Evolutionary conservation across 2,888 invertebrate genomes (phyloP).

Genomic region (Corbicula japonica): DNA sequence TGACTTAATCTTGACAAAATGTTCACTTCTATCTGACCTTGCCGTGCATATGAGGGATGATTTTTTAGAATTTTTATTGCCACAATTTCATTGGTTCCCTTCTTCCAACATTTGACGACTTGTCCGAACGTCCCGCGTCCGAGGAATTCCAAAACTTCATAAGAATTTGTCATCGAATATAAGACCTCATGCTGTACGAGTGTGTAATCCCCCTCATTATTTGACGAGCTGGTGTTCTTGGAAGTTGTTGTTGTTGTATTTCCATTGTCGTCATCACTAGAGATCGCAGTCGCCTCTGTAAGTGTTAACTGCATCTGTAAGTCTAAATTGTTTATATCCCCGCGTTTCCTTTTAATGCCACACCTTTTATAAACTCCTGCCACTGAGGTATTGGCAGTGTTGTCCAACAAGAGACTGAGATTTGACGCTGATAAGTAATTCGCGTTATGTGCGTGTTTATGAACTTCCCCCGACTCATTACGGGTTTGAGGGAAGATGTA

Average conservation of each 20-base stretch:
- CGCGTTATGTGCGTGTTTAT: slow-evolving; percentile 57
- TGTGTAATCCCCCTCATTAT: slow-evolving; percentile 97
- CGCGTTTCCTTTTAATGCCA: slow-evolving; percentile 86
- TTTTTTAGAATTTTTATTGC: slow-evolving; percentile 99
- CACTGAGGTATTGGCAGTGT: slow-evolving; percentile 40
- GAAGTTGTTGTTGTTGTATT: slow-evolving; percentile 80
- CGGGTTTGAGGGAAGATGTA: slow-evolving; percentile 62
- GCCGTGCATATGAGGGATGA: slow-evolving; percentile 99
- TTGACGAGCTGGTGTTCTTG: slow-evolving; percentile 80
- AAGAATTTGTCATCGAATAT: slow-evolving; percentile 96
- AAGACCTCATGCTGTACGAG: slow-evolving; percentile 99
- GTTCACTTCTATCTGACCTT: slow-evolving; percentile 99
- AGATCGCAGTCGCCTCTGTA: slow-evolving; percentile 81
- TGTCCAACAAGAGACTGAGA: slow-evolving; percentile 88
- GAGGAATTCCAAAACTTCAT: slow-evolving; percentile 98
- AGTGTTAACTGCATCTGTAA: slow-evolving; percentile 84
- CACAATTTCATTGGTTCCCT: slow-evolving; percentile 99
- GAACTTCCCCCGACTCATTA: slow-evolving; percentile 62
- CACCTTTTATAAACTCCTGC: slow-evolving; percentile 87
- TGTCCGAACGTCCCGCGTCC: slow-evolving; percentile 99
- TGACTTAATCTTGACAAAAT: slow-evolving; percentile 87
- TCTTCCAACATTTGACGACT: slow-evolving; percentile 99
- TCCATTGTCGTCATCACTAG: slow-evolving; percentile 86
- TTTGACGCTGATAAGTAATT: slow-evolving; percentile 90
- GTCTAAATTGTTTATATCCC: slow-evolving; percentile 79